These are phyloP conservation scores for Alviniconcha strummeri DNA, from an alignment of 2,888 invertebrate species.

Conservation along the genomic window DNA sequence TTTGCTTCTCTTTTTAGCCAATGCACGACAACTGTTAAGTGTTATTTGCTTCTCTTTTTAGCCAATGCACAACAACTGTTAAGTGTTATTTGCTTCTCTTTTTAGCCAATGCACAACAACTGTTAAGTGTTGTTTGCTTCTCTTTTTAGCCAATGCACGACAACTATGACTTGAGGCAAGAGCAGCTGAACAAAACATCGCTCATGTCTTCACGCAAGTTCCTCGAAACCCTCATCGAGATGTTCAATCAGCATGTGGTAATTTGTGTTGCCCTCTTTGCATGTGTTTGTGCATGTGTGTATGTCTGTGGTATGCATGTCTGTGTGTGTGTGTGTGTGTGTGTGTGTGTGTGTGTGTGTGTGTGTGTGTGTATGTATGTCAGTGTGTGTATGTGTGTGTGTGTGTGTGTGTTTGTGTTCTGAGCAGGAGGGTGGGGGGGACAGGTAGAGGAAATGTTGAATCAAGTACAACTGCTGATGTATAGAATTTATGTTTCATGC, in stretches of 20 bases:
- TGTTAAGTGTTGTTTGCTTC: too few relatives aligned
- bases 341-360: background rate
- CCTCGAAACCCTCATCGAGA: conserved; percentile 92
- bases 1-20: conserved; percentile 76
- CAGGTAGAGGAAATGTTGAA: too few relatives aligned
- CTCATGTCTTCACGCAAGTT: conserved; percentile 93
- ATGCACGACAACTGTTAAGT: conserved; percentile 96
- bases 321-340: background rate
- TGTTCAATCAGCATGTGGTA: conserved; percentile 96
- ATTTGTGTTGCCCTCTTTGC: conserved; percentile 43
- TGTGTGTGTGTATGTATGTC: too few relatives aligned
- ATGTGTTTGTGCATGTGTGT: background rate
- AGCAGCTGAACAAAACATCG: conserved; percentile 97
- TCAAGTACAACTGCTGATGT: too few relatives aligned
- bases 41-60: too few relatives aligned
- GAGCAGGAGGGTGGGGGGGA: too few relatives aligned
- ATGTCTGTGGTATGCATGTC: background rate
- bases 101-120: too few relatives aligned
- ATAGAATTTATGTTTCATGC: too few relatives aligned
- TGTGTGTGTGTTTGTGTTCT: too few relatives aligned
- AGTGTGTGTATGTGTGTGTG: background rate
- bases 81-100: too few relatives aligned
- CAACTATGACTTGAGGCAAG: conserved; percentile 96
- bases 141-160: conserved; percentile 86
- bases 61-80: too few relatives aligned